A percentile compares a stretch with the other conserved stretches of the same genome.
phyloP scores from a whole-genome alignment of 2,888 invertebrate species.

The Eudemis profundana region DNA sequence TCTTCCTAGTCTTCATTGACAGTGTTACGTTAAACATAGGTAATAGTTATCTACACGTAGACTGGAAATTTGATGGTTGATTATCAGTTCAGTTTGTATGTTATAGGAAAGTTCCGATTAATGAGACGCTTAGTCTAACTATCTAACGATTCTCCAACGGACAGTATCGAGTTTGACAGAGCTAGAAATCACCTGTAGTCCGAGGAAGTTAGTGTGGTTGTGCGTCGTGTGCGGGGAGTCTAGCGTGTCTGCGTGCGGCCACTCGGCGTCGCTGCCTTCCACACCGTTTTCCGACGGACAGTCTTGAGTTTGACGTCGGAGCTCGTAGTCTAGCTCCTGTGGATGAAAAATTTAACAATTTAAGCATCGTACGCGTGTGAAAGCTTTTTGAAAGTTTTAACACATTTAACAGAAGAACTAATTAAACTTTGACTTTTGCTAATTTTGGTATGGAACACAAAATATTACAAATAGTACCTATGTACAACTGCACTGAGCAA shows the following conservation, averaged over 20 bases:
- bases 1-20: too few relatives aligned
- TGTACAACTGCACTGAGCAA: too few relatives aligned
- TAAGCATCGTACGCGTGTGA: neutral
- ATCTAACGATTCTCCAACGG: constrained; percentile 85
- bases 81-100: too few relatives aligned
- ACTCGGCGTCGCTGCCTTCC: constrained; percentile 85
- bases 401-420: too few relatives aligned
- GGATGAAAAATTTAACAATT: constrained; percentile 33
- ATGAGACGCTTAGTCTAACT: too few relatives aligned
- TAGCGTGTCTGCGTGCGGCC: constrained; percentile 86
- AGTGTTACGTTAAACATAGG: too few relatives aligned
- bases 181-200: constrained; percentile 75
- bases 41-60: too few relatives aligned
- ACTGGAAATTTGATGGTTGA: too few relatives aligned
- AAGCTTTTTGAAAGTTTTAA: neutral
- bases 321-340: constrained; percentile 91
- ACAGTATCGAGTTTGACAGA: constrained; percentile 65
- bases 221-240: constrained; percentile 86
- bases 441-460: too few relatives aligned
- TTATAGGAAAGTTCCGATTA: too few relatives aligned
- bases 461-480: too few relatives aligned
- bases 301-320: constrained; percentile 87
- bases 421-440: too few relatives aligned
- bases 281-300: constrained; percentile 85
- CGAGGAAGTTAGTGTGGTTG: constrained; percentile 84